Base-by-base conservation (phyloP, 2,113 vertebrate genomes). In the Crotalus helleri region DNA sequence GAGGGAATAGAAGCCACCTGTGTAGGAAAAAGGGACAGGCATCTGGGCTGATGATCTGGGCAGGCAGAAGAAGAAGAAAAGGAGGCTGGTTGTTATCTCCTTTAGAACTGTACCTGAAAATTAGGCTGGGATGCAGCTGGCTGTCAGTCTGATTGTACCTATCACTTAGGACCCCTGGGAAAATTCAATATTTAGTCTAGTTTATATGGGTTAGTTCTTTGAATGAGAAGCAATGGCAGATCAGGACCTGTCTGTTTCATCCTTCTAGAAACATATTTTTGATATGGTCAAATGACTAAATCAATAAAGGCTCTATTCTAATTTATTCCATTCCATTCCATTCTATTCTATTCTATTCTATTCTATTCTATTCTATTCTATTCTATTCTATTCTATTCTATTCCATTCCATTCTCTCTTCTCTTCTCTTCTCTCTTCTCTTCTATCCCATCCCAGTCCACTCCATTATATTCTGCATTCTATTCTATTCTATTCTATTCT, bases 1-100 rank as follows among this genome's bases (percentile, higher is more conserved):
- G 96, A 96, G 95, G 95, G 74, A 55, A 58, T 46, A 95, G 96
- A 96, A 19, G 46, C 39, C 58, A 74, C 88, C 91, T 92, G 49
- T 69, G 57, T 2, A 21, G 12, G 55, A 19, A 8, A 64, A 85
- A 33, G 23, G 2, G 24, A 64, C 44, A 69, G 33, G 19, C 29
- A 3, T 49, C 55, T 26, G 23, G 74, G 12, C 58, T 87, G 17
- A 39, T 69, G 64, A 74, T 74, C 87, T 58, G 69, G 58, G 29
- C 58, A 90, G 26, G 3, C 3, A 46, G 39, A 39, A 39, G 44
- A 46, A 90, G 89, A 46, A 90, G 26, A 51, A 46, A 87, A 91
- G 46, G 88, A 55, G 24, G 64, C n/a, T 24, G 54, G 24, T 19
- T 90, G 81, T 29, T 44, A 51, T 90, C 55, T 69, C 21, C 44